Conservation (phyloP, 2,888 invertebrate genomes). For the Drosophila buzzatii region DNA sequence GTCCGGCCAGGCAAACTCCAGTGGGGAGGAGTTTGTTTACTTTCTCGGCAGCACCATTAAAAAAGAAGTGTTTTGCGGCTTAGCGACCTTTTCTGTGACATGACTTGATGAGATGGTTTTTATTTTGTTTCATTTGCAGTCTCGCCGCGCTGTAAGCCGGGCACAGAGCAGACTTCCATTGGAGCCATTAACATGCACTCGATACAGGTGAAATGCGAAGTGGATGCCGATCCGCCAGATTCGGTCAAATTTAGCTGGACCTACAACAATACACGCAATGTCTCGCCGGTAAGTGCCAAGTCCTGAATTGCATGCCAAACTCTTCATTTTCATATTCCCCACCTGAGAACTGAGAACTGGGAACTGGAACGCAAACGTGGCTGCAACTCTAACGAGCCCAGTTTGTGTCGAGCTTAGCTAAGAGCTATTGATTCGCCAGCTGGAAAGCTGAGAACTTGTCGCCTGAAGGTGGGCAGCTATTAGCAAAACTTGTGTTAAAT, state of each 20-base stretch:
- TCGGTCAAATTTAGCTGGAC: conserved; percentile 93
- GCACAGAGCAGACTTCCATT: conserved; percentile 89
- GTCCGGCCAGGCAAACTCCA: conserved; percentile 31
- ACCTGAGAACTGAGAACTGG: background rate
- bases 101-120: conserved; percentile 24
- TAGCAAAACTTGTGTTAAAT: conserved; percentile 77
- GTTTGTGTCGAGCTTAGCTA: conserved; percentile 3
- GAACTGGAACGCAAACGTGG: conserved; percentile 24
- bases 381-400: conserved; percentile 1
- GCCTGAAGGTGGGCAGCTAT: conserved; percentile 44
- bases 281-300: conserved; percentile 88
- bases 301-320: conserved; percentile 13
- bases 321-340: background rate
- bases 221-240: conserved; percentile 91
- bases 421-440: conserved; percentile 47
- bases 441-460: conserved; percentile 6
- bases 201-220: conserved; percentile 91
- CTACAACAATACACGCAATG: conserved; percentile 92
- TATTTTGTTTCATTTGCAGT: conserved; percentile 86
- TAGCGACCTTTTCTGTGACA: conserved; percentile 34
- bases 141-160: conserved; percentile 91
- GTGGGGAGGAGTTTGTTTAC: conserved; percentile 39
- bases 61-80: conserved; percentile 37
- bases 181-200: conserved; percentile 91
- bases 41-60: conserved; percentile 9